phyloP scores from a whole-genome alignment of 2,113 vertebrate species.

The Phasianus colchicus region DNA sequence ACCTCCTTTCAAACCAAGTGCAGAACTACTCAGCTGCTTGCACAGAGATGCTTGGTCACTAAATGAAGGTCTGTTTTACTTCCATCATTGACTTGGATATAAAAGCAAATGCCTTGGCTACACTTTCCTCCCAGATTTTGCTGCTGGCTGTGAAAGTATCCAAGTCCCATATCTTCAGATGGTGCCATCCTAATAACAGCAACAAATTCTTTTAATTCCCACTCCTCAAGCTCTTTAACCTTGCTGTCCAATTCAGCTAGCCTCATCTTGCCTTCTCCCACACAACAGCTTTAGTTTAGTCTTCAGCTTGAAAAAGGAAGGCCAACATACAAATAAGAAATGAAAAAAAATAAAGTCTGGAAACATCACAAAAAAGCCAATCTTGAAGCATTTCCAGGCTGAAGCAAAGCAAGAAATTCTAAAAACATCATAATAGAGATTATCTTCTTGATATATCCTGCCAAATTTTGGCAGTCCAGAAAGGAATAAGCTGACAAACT shows the following conservation, averaged over 20 bases:
- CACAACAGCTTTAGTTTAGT: neutral
- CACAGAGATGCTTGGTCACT: neutral
- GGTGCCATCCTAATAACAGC: neutral
- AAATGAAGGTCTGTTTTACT: neutral
- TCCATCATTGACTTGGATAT: neutral
- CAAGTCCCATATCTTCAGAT: neutral
- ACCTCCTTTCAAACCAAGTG: neutral
- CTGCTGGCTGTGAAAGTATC: neutral
- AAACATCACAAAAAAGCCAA: neutral
- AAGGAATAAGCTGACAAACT: neutral
- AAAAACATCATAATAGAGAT: neutral
- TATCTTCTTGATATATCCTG: slow-evolving; percentile 11
- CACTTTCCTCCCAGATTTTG: neutral
- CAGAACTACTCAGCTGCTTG: neutral
- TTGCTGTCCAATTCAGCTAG: neutral
- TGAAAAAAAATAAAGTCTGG: neutral
- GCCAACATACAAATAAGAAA: neutral
- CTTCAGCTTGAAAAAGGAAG: neutral
- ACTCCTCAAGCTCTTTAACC: neutral
- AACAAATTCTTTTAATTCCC: neutral
- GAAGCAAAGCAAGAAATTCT: slow-evolving; percentile 38
- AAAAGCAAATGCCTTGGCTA: neutral
- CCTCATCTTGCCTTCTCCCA: neutral
- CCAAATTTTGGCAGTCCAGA: neutral
- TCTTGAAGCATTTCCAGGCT: slow-evolving; percentile 5